Conservation (phyloP, 2,888 invertebrate species). For the Tromatobia lineatoria region DNA sequence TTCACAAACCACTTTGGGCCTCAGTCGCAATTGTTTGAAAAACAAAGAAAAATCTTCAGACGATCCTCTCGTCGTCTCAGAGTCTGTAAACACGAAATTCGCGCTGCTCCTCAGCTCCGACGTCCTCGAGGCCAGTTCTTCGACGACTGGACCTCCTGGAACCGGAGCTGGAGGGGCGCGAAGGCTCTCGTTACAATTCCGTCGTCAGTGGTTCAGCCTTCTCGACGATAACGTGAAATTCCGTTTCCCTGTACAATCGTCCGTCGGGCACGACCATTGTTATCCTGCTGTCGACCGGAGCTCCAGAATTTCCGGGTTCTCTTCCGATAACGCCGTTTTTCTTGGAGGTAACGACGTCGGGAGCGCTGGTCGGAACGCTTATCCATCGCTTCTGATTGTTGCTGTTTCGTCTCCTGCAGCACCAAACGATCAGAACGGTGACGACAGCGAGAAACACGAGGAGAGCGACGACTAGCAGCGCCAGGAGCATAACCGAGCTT, state of each 20-base stretch:
- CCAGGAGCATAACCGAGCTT: conserved; percentile 78
- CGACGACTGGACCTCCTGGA: conserved; percentile 69
- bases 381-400: conserved; percentile 84
- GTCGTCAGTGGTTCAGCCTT: conserved; percentile 93
- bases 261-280: conserved; percentile 92
- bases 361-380: conserved; percentile 82
- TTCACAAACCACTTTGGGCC: conserved; percentile 5
- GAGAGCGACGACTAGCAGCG: conserved; percentile 74
- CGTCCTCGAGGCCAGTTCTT: conserved; percentile 63
- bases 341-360: conserved; percentile 80
- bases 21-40: conserved; percentile 4
- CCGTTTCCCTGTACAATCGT: conserved; percentile 93
- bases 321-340: conserved; percentile 87
- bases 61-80: conserved; percentile 58
- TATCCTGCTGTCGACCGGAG: conserved; percentile 82
- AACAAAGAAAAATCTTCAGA: background rate
- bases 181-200: conserved; percentile 88
- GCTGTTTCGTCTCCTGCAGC: conserved; percentile 82
- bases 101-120: conserved; percentile 61
- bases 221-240: conserved; percentile 94
- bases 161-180: conserved; percentile 74
- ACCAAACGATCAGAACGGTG: conserved; percentile 77
- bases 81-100: conserved; percentile 74
- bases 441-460: conserved; percentile 72
- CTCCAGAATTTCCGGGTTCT: conserved; percentile 60